Conservation (phyloP, 2,113 vertebrate species). For the Melanostigma gelatinosum region DNA sequence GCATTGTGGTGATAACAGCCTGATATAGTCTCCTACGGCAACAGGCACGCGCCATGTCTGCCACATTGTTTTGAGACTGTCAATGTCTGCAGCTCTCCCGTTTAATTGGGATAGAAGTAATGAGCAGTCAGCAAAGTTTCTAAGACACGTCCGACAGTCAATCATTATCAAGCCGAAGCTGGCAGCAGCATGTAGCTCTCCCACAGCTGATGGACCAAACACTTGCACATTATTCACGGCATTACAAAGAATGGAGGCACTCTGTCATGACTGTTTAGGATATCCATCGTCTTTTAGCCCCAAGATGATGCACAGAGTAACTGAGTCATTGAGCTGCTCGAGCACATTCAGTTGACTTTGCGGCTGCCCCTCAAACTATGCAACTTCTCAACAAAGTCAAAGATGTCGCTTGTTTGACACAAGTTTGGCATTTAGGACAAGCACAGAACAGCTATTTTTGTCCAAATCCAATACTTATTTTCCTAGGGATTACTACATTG, state of each 20-base stretch:
- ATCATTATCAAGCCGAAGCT: constrained; percentile 60
- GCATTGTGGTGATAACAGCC: constrained; percentile 40
- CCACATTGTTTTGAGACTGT: constrained; percentile 30
- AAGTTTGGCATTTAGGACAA: constrained; percentile 2
- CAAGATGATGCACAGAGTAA: constrained; percentile 47
- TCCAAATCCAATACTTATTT: constrained; percentile 33
- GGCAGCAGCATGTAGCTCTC: constrained; percentile 55
- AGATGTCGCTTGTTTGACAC: constrained; percentile 10
- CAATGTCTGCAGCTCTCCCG: constrained; percentile 28
- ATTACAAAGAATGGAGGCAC: constrained; percentile 61
- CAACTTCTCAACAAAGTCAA: constrained; percentile 45
- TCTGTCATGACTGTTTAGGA: constrained; percentile 68
- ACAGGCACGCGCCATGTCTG: constrained; percentile 11
- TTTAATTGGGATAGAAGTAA: constrained; percentile 64
- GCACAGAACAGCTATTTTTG: constrained; percentile 36
- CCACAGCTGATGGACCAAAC: constrained; percentile 61
- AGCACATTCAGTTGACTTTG: constrained; percentile 47
- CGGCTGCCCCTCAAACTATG: constrained; percentile 49
- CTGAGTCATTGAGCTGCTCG: constrained; percentile 55
- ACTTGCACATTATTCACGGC: constrained; percentile 54
- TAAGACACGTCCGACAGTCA: constrained; percentile 48
- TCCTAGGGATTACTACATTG: constrained; percentile 31
- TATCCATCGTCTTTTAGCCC: constrained; percentile 69
- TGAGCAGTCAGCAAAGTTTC: constrained; percentile 65
- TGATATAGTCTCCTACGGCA: constrained; percentile 9